Base-by-base conservation (phyloP, 1,140 invertebrate genomes). In the Pinna nobilis region DNA sequence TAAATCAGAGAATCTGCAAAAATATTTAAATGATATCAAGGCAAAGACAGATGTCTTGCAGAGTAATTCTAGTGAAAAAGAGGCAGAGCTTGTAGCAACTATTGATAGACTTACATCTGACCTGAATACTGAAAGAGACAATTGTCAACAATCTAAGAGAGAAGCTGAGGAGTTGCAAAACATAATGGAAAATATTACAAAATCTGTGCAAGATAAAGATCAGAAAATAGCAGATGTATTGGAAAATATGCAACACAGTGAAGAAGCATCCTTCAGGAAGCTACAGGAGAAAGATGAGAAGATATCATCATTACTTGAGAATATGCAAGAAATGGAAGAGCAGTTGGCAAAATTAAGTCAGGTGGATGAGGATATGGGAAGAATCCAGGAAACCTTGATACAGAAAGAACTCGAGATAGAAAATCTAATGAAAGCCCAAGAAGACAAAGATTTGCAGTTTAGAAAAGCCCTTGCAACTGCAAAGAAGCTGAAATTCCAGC, bases 311-410 rank as follows among this genome's bases (percentile, higher is more conserved):
- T 63, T 87, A 60, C 44, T 87, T 35, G 83, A 82, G 50, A 84
- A 85, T 51, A 75, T 84, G 76, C 82, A 84, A 49, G 84, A 87
- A 68, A 80, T 84, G 75, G 85, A 87, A 70, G 85, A 82, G 57
- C 64, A 78, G 32, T 39, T 86, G 3, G 51, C 75, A 25, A 80
- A 81, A 67, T 32, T 85, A 7, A 67, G 70, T 20, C 67, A 74
- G 25, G 73, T 53, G 39, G 68, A 77, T 20, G 53, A 66, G 57
- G 23, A 70, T 2, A n/a, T 47, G n/a, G 60, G 30, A 33, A 53
- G 18, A 23, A 59, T 68, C 60, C 64, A 76, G 23, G 49, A 64
- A 35, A 5, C 35, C n/a, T 33, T 59, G 11, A 5, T 11, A 41
- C 41, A 51, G 18, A 66, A 70, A 33, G 69, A 74, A 39, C 51